These are phyloP conservation scores for Oncorhynchus gorbuscha DNA, from an alignment of 2,113 vertebrate species.

Conservation along the genomic window DNA sequence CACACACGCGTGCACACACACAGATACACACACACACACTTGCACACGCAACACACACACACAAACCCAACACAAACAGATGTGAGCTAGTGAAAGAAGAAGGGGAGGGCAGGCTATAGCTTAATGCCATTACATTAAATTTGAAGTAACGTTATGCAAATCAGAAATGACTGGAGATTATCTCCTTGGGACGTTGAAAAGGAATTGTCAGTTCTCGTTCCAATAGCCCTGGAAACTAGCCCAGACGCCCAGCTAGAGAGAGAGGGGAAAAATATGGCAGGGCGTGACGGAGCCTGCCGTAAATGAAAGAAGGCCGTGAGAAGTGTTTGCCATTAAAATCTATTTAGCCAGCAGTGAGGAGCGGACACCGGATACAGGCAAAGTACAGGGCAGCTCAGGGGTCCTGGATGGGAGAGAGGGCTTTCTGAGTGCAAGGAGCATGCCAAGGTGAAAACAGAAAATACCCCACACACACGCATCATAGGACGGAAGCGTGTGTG, in stretches of 20 bases:
- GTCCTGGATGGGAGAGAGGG: slow-evolving; percentile 40
- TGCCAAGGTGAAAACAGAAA: neutral
- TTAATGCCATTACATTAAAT: slow-evolving; percentile 77
- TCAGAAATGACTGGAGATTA: slow-evolving; percentile 77
- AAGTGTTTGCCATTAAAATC: slow-evolving; percentile 75
- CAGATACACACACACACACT: slow-evolving; percentile 27
- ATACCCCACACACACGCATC: neutral
- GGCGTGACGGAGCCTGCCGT: slow-evolving; percentile 64
- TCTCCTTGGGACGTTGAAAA: slow-evolving; percentile 75
- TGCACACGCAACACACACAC: slow-evolving; percentile 7
- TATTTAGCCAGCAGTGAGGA: slow-evolving; percentile 64
- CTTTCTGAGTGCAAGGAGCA: neutral
- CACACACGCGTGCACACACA: neutral
- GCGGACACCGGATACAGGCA: slow-evolving; percentile 39
- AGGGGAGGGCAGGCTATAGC: slow-evolving; percentile 58
- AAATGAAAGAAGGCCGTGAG: slow-evolving; percentile 64
- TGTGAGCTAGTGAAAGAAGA: slow-evolving; percentile 45
- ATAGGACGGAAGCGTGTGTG: neutral
- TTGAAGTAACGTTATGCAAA: slow-evolving; percentile 80
- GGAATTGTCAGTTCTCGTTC: slow-evolving; percentile 73
- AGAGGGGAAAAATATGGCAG: slow-evolving; percentile 67
- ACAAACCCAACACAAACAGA: slow-evolving; percentile 48
- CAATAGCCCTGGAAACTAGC: slow-evolving; percentile 73
- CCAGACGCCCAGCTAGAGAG: slow-evolving; percentile 49
- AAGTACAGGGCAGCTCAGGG: slow-evolving; percentile 56